These are phyloP conservation scores for Chinchilla lanigera DNA, from an alignment of 2,113 vertebrate genomes.

Conservation along the genomic window DNA sequence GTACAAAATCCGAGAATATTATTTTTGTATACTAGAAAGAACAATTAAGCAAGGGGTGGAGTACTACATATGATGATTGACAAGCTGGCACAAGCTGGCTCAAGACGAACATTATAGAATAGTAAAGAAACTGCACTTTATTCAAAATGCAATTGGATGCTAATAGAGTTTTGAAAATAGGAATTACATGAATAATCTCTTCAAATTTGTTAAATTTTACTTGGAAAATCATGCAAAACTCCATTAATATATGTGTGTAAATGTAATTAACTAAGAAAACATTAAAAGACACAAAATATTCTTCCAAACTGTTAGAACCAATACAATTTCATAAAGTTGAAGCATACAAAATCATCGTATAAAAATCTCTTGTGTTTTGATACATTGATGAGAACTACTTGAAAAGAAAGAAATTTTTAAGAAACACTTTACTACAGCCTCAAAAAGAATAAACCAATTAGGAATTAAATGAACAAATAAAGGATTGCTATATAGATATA, in stretches of 20 bases:
- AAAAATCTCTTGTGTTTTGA: neutral
- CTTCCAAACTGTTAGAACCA: neutral
- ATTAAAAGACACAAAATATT: neutral
- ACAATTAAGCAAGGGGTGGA: neutral
- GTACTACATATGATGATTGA: neutral
- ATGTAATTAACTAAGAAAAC: neutral
- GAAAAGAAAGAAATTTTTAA: neutral
- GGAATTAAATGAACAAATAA: neutral
- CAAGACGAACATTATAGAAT: neutral
- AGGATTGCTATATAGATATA: neutral
- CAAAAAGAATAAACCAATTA: neutral
- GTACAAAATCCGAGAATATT: neutral
- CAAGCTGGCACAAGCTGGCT: neutral
- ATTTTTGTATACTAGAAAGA: neutral
- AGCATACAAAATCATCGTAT: neutral
- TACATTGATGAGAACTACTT: neutral
- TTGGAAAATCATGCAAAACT: neutral
- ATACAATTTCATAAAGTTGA: neutral
- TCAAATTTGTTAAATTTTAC: neutral
- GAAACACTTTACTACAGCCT: neutral
- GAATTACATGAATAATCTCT: neutral
- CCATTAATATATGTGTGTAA: neutral
- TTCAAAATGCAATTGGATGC: neutral
- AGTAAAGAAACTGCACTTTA: neutral
- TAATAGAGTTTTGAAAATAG: neutral